Evolutionary conservation across 2,797 vertebrate species (phyloP).

Genomic region (Moxostoma hubbsi): DNA sequence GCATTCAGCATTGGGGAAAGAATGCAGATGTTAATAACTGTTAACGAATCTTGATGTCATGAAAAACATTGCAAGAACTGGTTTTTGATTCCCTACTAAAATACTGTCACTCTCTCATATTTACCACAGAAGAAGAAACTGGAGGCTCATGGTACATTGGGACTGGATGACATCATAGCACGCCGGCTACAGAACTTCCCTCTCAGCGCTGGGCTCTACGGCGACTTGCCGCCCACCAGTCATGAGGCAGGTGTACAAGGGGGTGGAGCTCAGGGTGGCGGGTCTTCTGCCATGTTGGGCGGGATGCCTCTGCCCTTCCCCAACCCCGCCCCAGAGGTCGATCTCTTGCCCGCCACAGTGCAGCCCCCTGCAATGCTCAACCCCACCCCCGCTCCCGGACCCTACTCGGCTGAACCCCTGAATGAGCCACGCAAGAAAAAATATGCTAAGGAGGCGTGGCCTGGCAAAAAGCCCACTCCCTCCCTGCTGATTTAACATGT

Average conservation of each 20-base stretch:
- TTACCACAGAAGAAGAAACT: constrained; percentile 79
- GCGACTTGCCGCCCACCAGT: constrained; percentile 85
- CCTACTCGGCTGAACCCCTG: constrained; percentile 81
- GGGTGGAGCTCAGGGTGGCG: constrained; percentile 74
- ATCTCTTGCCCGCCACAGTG: constrained; percentile 78
- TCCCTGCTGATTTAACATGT: constrained; percentile 80
- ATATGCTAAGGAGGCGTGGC: constrained; percentile 90
- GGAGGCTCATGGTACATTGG: constrained; percentile 73
- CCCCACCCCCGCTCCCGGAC: constrained; percentile 78
- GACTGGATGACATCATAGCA: constrained; percentile 77
- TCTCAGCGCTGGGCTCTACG: constrained; percentile 83
- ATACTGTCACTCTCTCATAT: not conserved
- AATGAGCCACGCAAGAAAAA: constrained; percentile 92
- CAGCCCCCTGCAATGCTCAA: constrained; percentile 81
- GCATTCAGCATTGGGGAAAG: too few species aligned
- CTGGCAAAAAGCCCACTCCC: constrained; percentile 87
- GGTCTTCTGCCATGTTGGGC: constrained; percentile 55
- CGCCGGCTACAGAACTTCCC: constrained; percentile 85
- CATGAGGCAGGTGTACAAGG: constrained; percentile 76
- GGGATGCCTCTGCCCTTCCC: constrained; percentile 71
- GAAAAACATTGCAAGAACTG: too few species aligned
- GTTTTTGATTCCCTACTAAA: not conserved
- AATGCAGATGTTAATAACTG: too few species aligned
- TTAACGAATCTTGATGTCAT: too few species aligned
- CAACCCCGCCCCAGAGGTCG: constrained; percentile 87